Conservation (phyloP, 2,888 invertebrate species). For the Hirtodrosophila histrioides region DNA sequence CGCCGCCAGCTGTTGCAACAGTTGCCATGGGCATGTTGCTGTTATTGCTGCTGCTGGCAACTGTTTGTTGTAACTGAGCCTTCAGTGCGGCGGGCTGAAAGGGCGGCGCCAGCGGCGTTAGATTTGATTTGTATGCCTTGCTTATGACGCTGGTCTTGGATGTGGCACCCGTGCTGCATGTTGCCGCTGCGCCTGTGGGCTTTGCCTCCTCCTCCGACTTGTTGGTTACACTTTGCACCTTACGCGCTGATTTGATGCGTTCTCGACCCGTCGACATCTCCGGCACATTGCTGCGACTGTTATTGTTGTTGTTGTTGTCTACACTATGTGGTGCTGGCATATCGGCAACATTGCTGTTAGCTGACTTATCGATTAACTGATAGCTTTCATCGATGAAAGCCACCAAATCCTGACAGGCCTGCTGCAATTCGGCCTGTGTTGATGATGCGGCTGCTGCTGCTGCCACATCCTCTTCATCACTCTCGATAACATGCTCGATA, state of each 20-base stretch:
- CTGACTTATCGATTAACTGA: conserved; percentile 67
- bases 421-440: conserved; percentile 48
- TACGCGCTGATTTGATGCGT: conserved; percentile 10
- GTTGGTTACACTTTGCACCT: conserved; percentile 24
- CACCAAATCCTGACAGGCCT: conserved; percentile 76
- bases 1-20: conserved; percentile 24
- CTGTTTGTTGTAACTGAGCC: conserved; percentile 49
- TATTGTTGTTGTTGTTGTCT: conserved; percentile 63
- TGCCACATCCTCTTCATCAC: conserved; percentile 52
- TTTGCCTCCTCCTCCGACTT: conserved; percentile 9
- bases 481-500: conserved; percentile 81
- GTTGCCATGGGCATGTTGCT: conserved; percentile 40
- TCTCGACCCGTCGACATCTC: neutral
- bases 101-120: conserved; percentile 80
- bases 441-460: conserved; percentile 3
- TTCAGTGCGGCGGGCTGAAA: conserved; percentile 75
- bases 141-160: conserved; percentile 57
- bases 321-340: conserved; percentile 16
- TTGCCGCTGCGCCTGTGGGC: conserved; percentile 5
- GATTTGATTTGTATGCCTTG: conserved; percentile 79
- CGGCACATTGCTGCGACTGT: conserved; percentile 11
- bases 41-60: conserved; percentile 12
- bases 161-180: conserved; percentile 19
- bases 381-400: conserved; percentile 80
- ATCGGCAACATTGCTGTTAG: conserved; percentile 8